These are phyloP conservation scores for Meloidogyne hapla DNA, from an alignment of 1,140 invertebrate genomes.

Conservation along the genomic window DNA sequence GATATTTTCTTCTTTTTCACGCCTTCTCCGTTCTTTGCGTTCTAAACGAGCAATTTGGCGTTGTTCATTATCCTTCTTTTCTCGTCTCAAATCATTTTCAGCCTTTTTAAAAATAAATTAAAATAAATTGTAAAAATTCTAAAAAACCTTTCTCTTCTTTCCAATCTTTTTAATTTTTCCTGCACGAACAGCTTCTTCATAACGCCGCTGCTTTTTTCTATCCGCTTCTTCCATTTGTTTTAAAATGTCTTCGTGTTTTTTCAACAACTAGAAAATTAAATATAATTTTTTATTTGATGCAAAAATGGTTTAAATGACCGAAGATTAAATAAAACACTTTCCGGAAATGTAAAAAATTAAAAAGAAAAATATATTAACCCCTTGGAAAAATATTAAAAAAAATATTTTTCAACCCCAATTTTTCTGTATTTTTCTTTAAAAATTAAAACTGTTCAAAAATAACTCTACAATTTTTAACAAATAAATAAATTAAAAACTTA, in stretches of 20 bases:
- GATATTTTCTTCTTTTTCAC: not conserved
- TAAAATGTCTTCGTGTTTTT: constrained; percentile 22
- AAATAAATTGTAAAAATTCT: not conserved
- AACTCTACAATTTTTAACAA: too few species aligned
- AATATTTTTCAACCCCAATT: too few species aligned
- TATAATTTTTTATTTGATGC: not conserved
- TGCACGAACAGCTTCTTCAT: constrained; percentile 30
- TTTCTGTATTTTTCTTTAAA: too few species aligned
- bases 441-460: not conserved
- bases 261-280: constrained; percentile 31
- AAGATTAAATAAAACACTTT: not conserved
- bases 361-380: too few species aligned
- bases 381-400: too few species aligned
- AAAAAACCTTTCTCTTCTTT: constrained; percentile 26
- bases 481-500: constrained; percentile 5
- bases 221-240: constrained; percentile 24
- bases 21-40: constrained; percentile 15
- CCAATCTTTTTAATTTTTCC: constrained; percentile 39
- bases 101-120: not conserved
- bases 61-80: constrained; percentile 19
- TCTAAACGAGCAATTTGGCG: too few species aligned
- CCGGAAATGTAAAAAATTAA: too few species aligned
- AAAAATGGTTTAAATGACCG: not conserved
- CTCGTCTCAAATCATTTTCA: constrained; percentile 23
- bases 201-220: not conserved